Evolutionary conservation across 2,797 vertebrate species (phyloP), one percentile per base, ranked within the genome.

Genomic region (Psittacula echo): DNA sequence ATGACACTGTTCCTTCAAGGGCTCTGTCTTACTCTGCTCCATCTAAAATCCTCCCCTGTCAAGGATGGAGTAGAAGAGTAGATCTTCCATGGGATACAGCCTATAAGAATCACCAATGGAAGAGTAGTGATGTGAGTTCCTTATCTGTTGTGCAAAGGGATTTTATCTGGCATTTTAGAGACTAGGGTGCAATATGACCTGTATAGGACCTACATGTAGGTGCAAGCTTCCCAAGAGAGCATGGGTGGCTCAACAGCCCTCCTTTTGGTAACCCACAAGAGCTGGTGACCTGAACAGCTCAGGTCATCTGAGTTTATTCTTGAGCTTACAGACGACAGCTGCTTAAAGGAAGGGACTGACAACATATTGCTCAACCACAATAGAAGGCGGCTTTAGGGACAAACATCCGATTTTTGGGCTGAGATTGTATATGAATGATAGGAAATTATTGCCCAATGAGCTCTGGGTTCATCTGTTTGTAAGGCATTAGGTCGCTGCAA

Each of bases 371-470:
- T 54, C 65, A 89, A 42, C 7, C 37, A 30, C 32, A 77, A 41
- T 0, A 79, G 32, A 84, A 88, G 34, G 47, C 83, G 81, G 27
- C 18, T 90, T 88, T 30, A 50, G 51, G 34, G 61, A n/a, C 56
- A 50, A 1, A 1, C 21, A 53, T 65, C n/a, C 9, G 32, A 58
- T 77, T 71, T 87, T 61, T 47, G 78, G 71, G n/a, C 18, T 74
- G 23, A 86, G 74, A 68, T 54, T 71, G 51, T 87, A 71, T 80
- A 89, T 42, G 87, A 94, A 85, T 54, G 87, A 73, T 85, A 77
- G 53, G 61, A 93, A 92, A 85, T 50, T 56, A 71, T 83, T 94
- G 68, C 91, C 83, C 41, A 67, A 53, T 79, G 32, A 73, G 13
- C 24, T 91, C 74, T 62, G 77, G 34, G 61, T 87, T 94, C 56